A percentile compares a stretch with the other conserved stretches of the same genome.
These are phyloP conservation scores for Myotis planiceps DNA, from an alignment of 2,797 vertebrate genomes.

Conservation along the genomic window DNA sequence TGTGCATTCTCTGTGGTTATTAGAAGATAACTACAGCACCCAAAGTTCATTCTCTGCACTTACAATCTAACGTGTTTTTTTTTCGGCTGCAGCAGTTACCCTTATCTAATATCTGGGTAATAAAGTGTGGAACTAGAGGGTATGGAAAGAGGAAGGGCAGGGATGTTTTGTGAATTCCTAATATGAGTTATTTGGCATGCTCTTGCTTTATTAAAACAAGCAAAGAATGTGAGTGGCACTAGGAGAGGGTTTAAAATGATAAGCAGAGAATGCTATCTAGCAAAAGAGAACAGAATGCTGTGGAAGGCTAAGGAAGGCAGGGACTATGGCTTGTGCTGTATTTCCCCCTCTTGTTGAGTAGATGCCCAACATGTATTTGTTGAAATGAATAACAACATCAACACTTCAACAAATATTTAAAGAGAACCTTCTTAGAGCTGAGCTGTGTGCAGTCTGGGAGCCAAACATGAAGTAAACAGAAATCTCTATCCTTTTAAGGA, in stretches of 20 bases:
- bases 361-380: neutral
- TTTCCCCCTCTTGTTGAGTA: neutral
- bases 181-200: neutral
- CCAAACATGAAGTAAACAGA: constrained; percentile 7
- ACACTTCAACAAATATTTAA: neutral
- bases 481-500: constrained; percentile 5
- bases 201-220: constrained; percentile 57
- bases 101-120: neutral
- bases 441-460: neutral
- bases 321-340: neutral
- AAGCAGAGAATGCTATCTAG: constrained; percentile 7
- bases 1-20: neutral
- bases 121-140: neutral
- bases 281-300: neutral
- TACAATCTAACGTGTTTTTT: neutral
- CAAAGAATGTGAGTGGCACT: constrained; percentile 35
- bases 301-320: neutral
- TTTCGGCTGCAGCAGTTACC: neutral
- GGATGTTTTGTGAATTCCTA: constrained; percentile 28
- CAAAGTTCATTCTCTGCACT: neutral
- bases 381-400: neutral
- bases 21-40: neutral
- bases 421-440: neutral
- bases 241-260: constrained; percentile 49
- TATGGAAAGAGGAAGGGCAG: constrained; percentile 14